Conservation (phyloP, 2,113 vertebrate genomes). For the Piliocolobus tephrosceles region DNA sequence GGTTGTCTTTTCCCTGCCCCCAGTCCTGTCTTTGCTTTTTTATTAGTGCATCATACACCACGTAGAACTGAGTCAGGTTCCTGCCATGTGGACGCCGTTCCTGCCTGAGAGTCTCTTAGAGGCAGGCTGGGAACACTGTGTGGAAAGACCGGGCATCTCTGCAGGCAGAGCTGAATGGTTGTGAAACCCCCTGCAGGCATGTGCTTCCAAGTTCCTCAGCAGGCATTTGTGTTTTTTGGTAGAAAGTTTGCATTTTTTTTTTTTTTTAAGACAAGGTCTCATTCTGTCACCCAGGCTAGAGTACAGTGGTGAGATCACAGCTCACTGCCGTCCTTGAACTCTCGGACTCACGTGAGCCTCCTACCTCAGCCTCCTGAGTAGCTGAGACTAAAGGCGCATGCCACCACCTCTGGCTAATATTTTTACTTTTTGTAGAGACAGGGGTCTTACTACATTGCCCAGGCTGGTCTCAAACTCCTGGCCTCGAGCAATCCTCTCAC, state of each 20-base stretch:
- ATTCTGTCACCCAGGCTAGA: no score
- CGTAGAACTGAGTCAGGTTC: background rate
- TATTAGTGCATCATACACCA: background rate
- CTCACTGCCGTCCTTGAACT: no score
- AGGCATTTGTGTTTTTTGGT: background rate
- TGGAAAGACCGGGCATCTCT: background rate
- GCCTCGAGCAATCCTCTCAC: no score
- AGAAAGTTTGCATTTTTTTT: background rate
- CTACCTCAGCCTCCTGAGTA: no score
- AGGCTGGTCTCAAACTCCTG: no score
- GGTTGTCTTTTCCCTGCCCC: background rate
- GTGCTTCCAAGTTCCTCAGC: background rate
- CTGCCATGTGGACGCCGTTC: background rate
- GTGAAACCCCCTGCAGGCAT: accelerated
- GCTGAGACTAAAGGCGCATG: no score
- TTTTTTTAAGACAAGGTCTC: no score
- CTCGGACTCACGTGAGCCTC: no score
- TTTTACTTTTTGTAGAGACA: no score
- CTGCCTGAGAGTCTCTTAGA: background rate
- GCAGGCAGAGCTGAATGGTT: background rate
- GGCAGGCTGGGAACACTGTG: background rate
- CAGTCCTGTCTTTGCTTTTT: background rate
- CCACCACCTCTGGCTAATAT: no score
- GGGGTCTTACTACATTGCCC: no score
- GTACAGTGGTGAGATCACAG: no score